Base-by-base conservation (phyloP, 2,888 invertebrate genomes). In the Lymantria monacha region DNA sequence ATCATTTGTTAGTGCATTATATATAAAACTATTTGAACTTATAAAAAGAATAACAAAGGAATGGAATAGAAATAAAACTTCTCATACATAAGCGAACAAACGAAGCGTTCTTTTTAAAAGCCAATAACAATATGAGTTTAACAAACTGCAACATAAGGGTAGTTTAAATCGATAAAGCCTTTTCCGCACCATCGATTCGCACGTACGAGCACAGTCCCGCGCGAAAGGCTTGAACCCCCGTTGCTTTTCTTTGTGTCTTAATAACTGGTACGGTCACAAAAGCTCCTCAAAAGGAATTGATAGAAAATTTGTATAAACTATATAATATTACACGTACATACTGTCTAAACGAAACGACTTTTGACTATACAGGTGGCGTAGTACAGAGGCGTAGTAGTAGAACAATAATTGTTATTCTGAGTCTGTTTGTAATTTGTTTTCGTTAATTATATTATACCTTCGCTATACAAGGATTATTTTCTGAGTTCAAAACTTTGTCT, bases 101-200 rank as follows among this genome's bases (percentile, higher is more conserved):
- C 51, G 51, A 42, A 60, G 53, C 55, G 47, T 57, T 54, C 69
- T 59, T 67, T 72, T 71, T 69, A 59, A 72, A 75, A 72, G 80
- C 79, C 80, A 81, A 83, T 83, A 82, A 81, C 79, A 80, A 82
- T 82, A 78, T 73, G 74, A 79, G 78, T 78, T 79, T 76, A 79
- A 81, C 79, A 80, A 79, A 79, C 69, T 78, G 75, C 76, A 75
- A 72, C 74, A 75, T 72, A 71, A 74, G 72, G 74, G 77, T 79
- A 76, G 75, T 79, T 80, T 77, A 75, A 79, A 82, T 84, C 81
- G 77, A 83, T 82, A 81, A 74, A 79, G 77, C 69, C 56, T 74
- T 81, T 81, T 81, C 80, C 74, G 66, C 77, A 55, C 79, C 82
- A 82, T 84, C 77, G 79, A 76, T 74, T 80, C 67, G 69, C 71